Evolutionary conservation across 2,888 invertebrate species (phyloP).

Genomic region (Deilephila porcellus): DNA sequence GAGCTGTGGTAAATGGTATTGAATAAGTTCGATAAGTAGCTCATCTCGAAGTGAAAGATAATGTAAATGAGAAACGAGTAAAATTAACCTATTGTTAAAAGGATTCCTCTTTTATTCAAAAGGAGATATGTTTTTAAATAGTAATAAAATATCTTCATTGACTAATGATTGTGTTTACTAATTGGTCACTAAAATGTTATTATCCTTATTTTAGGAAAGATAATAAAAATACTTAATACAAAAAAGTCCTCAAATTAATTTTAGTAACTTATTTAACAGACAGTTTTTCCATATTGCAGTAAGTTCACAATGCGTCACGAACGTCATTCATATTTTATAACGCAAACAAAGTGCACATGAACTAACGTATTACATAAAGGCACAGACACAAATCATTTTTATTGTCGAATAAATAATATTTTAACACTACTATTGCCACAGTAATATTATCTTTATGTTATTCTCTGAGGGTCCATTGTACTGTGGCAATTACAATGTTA

Average conservation of each 20-base stretch:
- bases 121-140: no score
- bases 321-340: neutral
- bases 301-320: neutral
- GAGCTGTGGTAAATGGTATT: neutral
- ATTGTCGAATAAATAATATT: slow-evolving; percentile 18
- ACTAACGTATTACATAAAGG: neutral
- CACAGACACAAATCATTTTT: neutral
- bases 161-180: no score
- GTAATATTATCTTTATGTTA: neutral
- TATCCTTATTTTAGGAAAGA: no score
- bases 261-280: neutral
- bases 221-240: no score
- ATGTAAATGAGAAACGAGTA: no score
- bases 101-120: no score
- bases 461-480: neutral
- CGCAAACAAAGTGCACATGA: neutral
- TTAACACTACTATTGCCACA: neutral
- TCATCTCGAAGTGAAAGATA: no score
- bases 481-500: slow-evolving; percentile 12
- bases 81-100: no score
- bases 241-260: no score
- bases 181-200: no score
- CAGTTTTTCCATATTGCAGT: neutral
- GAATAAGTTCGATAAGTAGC: no score
- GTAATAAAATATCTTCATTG: no score